Base-by-base conservation (phyloP, 2,888 invertebrate species). In the Bembecia ichneumoniformis region DNA sequence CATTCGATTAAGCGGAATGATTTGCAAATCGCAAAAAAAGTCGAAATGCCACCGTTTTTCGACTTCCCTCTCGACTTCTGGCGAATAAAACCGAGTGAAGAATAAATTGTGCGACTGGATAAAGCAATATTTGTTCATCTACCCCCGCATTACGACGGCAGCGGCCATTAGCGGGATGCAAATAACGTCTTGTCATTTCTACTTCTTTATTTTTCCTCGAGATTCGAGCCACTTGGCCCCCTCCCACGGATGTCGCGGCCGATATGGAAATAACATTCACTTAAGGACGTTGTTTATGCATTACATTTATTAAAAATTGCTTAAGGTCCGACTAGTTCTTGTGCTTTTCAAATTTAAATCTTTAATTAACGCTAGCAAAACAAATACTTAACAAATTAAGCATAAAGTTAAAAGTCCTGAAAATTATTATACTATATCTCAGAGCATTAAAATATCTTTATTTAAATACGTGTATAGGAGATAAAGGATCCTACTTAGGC, bases 161-260 rank as follows among this genome's bases (percentile, higher is more conserved):
- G 72, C 75, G 69, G 71, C 84, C 87, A 87, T 87, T 87, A 87
- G 84, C 78, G 79, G 68, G 82, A 84, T 84, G 84, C 86, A 86
- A 84, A 87, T 84, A 87, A 80, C 84, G 82, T 86, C 86, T 87
- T 84, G 86, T 83, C 82, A 83, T 82, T 84, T 86, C 82, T 78
- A 77, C 82, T 82, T 83, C 77, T 83, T 86, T 84, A 83, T 84
- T 83, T 83, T 78, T 73, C 69, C 72, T 75, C 71, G 64, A 68
- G 69, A 66, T 67, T 70, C 63, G 62, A 58, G 71, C 72, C 63
- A 70, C 70, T 72, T 63, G 65, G 66, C 58, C 59, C 68, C 68
- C 70, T 65, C 70, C 68, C 65, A 65, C 69, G 66, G 64, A 62
- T 60, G 61, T 36, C 28, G 36, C 49, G 53, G 55, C 63, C 65